These are phyloP conservation scores for Agrochola lota DNA, from an alignment of 2,888 invertebrate species.

Conservation along the genomic window DNA sequence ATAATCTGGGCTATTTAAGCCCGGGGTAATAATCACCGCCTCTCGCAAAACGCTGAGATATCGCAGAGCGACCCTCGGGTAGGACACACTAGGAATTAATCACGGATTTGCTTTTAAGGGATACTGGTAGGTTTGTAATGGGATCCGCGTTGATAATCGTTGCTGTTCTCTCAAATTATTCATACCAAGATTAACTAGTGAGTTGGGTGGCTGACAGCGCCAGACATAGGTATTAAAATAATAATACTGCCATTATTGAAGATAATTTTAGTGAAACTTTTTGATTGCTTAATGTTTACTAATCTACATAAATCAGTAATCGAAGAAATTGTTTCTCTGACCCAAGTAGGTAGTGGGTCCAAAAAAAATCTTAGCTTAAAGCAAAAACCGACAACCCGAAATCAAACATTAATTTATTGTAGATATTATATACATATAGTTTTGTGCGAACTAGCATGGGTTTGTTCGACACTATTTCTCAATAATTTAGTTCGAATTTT, in stretches of 20 bases:
- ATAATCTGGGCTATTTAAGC: slow-evolving; percentile 28
- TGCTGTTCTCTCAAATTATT: background rate
- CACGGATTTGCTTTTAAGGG: slow-evolving; percentile 21
- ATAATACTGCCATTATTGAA: background rate
- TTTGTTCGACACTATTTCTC: slow-evolving; percentile 3
- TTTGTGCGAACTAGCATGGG: background rate
- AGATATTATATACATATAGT: background rate
- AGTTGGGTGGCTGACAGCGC: background rate
- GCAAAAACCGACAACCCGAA: background rate
- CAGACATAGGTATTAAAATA: too few relatives aligned
- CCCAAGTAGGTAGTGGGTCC: background rate
- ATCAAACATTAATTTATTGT: background rate
- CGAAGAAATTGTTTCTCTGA: background rate
- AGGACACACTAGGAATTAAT: slow-evolving; percentile 19
- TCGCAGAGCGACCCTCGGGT: background rate
- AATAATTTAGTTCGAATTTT: slow-evolving; percentile 21
- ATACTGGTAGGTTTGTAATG: background rate
- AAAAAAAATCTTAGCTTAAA: background rate
- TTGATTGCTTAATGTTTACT: background rate
- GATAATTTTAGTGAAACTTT: background rate
- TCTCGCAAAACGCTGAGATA: slow-evolving; percentile 1
- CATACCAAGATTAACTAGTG: background rate
- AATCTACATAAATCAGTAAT: background rate
- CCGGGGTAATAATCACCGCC: slow-evolving; percentile 31
- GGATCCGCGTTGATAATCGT: background rate